A percentile compares a stretch with the other conserved stretches of the same genome.
phyloP scores from a whole-genome alignment of 2,113 vertebrate species.

The Mustela nigripes region DNA sequence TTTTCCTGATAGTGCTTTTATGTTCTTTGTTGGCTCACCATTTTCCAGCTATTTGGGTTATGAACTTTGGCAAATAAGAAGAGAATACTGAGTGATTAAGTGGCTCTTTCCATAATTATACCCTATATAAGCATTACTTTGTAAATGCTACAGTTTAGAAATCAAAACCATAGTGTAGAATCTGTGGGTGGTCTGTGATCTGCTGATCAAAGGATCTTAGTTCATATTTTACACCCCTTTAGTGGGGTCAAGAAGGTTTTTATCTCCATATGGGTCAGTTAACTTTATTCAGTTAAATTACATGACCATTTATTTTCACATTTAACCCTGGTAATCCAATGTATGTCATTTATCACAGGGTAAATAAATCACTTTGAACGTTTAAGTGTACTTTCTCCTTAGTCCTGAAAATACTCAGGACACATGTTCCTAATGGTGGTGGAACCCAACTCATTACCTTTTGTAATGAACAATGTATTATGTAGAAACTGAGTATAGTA shows the following conservation, averaged over 20 bases:
- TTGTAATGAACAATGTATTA: conserved; percentile 33
- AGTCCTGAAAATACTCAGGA: conserved; percentile 56
- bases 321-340: not conserved
- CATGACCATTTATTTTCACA: conserved; percentile 20
- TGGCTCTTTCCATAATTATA: conserved; percentile 73
- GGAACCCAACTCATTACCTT: not conserved
- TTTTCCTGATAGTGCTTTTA: conserved; percentile 32
- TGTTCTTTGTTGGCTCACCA: not conserved
- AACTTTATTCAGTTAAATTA: conserved; percentile 64
- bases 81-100: conserved; percentile 66
- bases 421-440: not conserved
- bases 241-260: not conserved
- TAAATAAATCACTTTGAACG: not conserved
- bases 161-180: conserved; percentile 40
- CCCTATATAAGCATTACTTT: conserved; percentile 53
- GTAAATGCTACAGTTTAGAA: conserved; percentile 53
- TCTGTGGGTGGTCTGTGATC: conserved; percentile 52
- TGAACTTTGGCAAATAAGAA: conserved; percentile 74
- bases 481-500: not conserved
- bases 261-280: conserved; percentile 17
- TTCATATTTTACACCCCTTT: conserved; percentile 49
- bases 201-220: conserved; percentile 44
- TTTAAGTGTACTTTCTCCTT: conserved; percentile 20
- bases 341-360: conserved; percentile 38
- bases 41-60: conserved; percentile 60